Base-by-base conservation (phyloP, 1,140 invertebrate species). In the Pinna nobilis region DNA sequence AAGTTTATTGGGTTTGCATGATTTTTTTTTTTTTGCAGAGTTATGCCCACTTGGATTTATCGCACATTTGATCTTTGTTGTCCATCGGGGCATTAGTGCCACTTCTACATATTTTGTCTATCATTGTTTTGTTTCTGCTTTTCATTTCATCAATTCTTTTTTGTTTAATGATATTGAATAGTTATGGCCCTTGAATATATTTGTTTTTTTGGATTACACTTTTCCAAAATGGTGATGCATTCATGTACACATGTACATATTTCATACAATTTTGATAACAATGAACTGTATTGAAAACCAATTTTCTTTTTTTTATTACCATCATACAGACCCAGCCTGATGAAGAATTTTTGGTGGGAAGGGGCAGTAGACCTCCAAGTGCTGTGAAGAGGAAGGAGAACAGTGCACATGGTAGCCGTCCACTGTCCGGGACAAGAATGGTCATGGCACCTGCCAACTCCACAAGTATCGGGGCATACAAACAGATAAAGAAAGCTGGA, bases 381-480 rank as follows among this genome's bases (percentile, higher is more conserved):
- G 76, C 72, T 41, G 70, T 47, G 64, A 70, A 51, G 41, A 73
- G 59, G 20, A 61, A 67, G 25, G 70, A 71, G 0, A 32, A 20
- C 33, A 41, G 65, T 23, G 44, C 55, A 18, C 30, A 64, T n/a
- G 51, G 60, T 15, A 74, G 73, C 64, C 53, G 74, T 13, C 73
- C 73, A n/a, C 41, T 53, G 9, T 70, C 77, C 69, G 77, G 76
- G 5, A 77, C 35, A 53, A 70, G 75, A 49, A 66, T n/a, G 2
- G 60, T 70, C 3, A 79, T 81, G 65, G 55, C 73, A 11, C 82
- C 84, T 32, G 81, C 82, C 0, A 86, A 84, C 68, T 55, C 77
- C 4, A 82, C 73, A 32, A 84, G 83, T 61, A 83, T 85, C 11
- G 76, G 79, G 67, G 83, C 83, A 9, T 86, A 86, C 66, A 74